A percentile compares a stretch with the other conserved stretches of the same genome.
phyloP scores from a whole-genome alignment of 1,140 invertebrate species.

The Meloidogyne chitwoodi region DNA sequence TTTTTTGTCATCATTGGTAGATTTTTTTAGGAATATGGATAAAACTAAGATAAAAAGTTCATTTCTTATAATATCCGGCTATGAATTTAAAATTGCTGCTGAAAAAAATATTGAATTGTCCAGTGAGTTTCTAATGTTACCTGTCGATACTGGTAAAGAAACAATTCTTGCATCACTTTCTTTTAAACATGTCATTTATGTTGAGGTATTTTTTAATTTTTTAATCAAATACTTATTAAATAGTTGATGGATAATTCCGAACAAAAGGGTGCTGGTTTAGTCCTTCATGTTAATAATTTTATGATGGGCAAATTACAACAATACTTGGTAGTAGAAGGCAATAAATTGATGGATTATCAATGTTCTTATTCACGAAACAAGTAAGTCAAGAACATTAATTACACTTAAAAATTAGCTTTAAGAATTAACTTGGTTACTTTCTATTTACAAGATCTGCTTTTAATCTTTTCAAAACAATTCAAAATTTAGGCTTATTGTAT shows the following conservation, averaged over 20 bases:
- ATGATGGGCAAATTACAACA: constrained; percentile 35
- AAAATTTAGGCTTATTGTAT: constrained; percentile 32
- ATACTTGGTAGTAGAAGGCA: constrained; percentile 5
- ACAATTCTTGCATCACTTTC: constrained; percentile 23
- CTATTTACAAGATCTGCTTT: background rate
- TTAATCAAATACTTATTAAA: background rate
- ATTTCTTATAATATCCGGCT: constrained; percentile 18
- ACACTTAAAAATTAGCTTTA: background rate
- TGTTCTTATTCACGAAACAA: background rate
- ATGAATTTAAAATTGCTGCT: background rate
- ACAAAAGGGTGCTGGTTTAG: constrained; percentile 35
- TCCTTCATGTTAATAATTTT: constrained; percentile 36
- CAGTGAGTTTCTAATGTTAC: constrained; percentile 16
- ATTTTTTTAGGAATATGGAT: background rate
- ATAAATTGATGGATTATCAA: constrained; percentile 1
- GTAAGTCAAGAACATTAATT: background rate
- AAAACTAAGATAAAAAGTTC: constrained; percentile 23
- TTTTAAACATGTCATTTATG: constrained; percentile 25
- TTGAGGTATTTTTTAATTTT: constrained; percentile 17
- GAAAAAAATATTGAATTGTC: constrained; percentile 5
- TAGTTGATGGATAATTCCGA: constrained; percentile 35
- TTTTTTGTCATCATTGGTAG: background rate
- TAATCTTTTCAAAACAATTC: background rate
- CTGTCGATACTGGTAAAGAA: constrained; percentile 10
- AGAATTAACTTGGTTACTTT: background rate